Percentiles rank a stretch among this genome's conserved stretches.
phyloP scores from a whole-genome alignment of 2,797 vertebrate species.

The Leptodactylus fallax region DNA sequence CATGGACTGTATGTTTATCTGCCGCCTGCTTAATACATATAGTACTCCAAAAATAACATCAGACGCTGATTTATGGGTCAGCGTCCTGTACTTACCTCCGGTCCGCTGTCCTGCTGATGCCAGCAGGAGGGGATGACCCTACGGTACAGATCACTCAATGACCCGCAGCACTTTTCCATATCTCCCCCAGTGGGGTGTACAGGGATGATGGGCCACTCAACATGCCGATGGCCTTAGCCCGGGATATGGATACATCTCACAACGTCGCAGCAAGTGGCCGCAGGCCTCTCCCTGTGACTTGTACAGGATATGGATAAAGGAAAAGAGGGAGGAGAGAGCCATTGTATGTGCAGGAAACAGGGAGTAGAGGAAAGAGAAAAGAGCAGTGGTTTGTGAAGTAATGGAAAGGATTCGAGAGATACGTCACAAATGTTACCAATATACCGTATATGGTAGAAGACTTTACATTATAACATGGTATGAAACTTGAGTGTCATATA shows the following conservation, averaged over 20 bases:
- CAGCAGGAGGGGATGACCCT: slow-evolving; percentile 41
- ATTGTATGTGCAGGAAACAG: slow-evolving; percentile 53
- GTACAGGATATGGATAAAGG: slow-evolving; percentile 56
- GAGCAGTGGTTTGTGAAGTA: slow-evolving; percentile 22
- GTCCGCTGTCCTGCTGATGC: neutral
- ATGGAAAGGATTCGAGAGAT: neutral
- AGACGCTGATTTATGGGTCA: neutral
- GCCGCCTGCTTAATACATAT: neutral
- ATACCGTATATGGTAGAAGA: neutral
- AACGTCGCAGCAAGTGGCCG: neutral
- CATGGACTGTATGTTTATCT: neutral
- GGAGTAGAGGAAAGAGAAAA: slow-evolving; percentile 44
- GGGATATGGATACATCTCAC: neutral
- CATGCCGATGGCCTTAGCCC: slow-evolving; percentile 36
- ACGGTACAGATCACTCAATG: slow-evolving; percentile 40
- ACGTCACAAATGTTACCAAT: neutral
- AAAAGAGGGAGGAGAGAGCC: slow-evolving; percentile 56
- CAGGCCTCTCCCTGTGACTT: slow-evolving; percentile 30
- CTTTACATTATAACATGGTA: neutral
- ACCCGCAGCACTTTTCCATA: slow-evolving; percentile 53
- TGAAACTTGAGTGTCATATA: no score
- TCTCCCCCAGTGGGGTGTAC: slow-evolving; percentile 41
- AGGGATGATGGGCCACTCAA: neutral
- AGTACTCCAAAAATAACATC: slow-evolving; percentile 6
- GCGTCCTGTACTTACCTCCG: slow-evolving; percentile 15